Base-by-base conservation (phyloP, 2,113 vertebrate genomes). In the Caloenas nicobarica region DNA sequence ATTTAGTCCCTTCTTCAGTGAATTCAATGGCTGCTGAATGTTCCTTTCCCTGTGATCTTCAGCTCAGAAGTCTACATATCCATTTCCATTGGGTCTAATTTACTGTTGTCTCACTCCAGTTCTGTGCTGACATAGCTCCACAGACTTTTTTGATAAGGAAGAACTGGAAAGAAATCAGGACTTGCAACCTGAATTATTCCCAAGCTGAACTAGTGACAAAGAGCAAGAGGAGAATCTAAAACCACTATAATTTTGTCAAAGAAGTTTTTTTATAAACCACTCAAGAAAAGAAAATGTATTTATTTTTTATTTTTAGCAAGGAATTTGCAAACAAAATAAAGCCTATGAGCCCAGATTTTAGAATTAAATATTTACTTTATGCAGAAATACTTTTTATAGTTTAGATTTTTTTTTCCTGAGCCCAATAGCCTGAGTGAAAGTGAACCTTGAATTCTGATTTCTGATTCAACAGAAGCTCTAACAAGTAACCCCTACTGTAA, bases 21-120 rank as follows among this genome's bases (percentile, higher is more conserved):
- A 93, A 93, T 90, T 94, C 76, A 86, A 29, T 90, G 68, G 78
- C 26, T 88, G 53, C 26, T 93, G 72, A 71, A 8, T 42, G 51
- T 82, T 95, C 28, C 60, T 62, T 77, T 82, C n/a, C 19, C 56
- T 93, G 56, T 93, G 86, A 94, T 95, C 88, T 93, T 58, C 68
- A 86, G 40, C 80, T 94, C 72, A 81, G 58, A 87, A 84, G 81
- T 91, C 65, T 93, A 85, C 42, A 85, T 36, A 89, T 65, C 25
- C 76, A 68, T 80, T 95, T 94, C 81, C n/a, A 16, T 33, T 91
- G 70, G 78, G 76, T 90, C 50, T 93, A 92, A 91, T 95, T 93
- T 90, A 84, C 25, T 73, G 76, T 34, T 90, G 14, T 66, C 56
- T 90, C 31, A 14, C 46, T 83, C 56, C 11, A 86, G 34, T 50